A percentile compares a stretch with the other conserved stretches of the same genome.
Evolutionary conservation across 2,888 invertebrate genomes (phyloP).

Genomic region (Odontocolon sp.): DNA sequence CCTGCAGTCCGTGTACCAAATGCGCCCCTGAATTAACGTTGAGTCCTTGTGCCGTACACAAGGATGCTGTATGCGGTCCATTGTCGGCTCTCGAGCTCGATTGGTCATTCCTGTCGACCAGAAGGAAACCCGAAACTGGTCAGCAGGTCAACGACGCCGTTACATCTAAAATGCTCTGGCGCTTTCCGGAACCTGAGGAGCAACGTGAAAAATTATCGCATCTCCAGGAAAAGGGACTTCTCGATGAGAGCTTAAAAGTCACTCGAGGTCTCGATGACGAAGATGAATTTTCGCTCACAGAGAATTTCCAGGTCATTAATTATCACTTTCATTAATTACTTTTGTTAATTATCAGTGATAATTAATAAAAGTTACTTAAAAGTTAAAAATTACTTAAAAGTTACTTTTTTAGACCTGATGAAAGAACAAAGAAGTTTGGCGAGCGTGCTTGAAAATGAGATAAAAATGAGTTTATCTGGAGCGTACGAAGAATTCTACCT

Average conservation of each 20-base stretch:
- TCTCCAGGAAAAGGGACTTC: constrained; percentile 19
- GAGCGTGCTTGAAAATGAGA: constrained; percentile 18
- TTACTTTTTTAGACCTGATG: too few relatives aligned
- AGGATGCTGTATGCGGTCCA: constrained; percentile 89
- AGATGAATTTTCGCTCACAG: constrained; percentile 30
- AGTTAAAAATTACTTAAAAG: too few relatives aligned
- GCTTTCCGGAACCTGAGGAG: constrained; percentile 61
- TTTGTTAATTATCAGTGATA: too few relatives aligned
- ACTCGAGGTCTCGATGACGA: constrained; percentile 32
- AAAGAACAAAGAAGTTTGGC: not conserved
- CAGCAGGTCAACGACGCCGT: constrained; percentile 60
- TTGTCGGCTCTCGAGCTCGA: constrained; percentile 85
- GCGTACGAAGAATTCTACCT: constrained; percentile 9
- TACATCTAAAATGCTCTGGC: constrained; percentile 67
- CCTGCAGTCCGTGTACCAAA: constrained; percentile 87
- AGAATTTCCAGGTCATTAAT: constrained; percentile 29
- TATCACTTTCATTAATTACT: not conserved
- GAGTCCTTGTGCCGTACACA: constrained; percentile 88
- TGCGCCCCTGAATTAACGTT: constrained; percentile 86
- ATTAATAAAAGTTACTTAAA: too few relatives aligned
- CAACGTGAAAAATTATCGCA: constrained; percentile 45
- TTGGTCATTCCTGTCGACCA: constrained; percentile 83
- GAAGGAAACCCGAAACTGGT: constrained; percentile 78
- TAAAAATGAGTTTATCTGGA: constrained; percentile 41
- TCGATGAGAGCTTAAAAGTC: constrained; percentile 22